A percentile compares a stretch with the other conserved stretches of the same genome.
phyloP scores from a whole-genome alignment of 2,797 vertebrate species.

The Enteromius unitaeniatus region DNA sequence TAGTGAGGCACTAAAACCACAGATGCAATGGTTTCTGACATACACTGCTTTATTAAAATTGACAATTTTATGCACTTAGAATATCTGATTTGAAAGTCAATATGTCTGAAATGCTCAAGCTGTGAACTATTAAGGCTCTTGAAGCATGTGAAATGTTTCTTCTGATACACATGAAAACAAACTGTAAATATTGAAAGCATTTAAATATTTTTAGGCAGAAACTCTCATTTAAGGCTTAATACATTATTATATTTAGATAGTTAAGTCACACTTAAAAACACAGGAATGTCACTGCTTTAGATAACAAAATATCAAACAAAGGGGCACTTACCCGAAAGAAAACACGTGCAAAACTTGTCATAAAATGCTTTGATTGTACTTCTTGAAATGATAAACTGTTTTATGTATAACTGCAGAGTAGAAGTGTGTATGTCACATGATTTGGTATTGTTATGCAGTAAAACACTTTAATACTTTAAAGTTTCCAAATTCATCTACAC shows the following conservation, averaged over 20 bases:
- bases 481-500: neutral
- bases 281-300: neutral
- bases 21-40: conserved; percentile 22
- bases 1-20: conserved; percentile 20
- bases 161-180: neutral
- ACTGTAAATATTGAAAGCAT: neutral
- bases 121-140: neutral
- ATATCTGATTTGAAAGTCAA: conserved; percentile 33
- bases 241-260: neutral
- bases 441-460: neutral
- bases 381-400: neutral
- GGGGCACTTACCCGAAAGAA: neutral
- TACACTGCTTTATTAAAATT: conserved; percentile 16
- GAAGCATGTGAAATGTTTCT: neutral
- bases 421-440: neutral
- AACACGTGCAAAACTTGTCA: neutral
- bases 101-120: neutral
- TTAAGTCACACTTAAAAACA: neutral
- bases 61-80: conserved; percentile 14
- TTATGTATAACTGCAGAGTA: neutral
- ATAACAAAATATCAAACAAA: conserved; percentile 1
- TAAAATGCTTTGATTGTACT: neutral
- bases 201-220: neutral
- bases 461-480: conserved; percentile 2
- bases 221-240: neutral